phyloP scores from a whole-genome alignment of 2,797 vertebrate species.

The Myotis vivesi region DNA sequence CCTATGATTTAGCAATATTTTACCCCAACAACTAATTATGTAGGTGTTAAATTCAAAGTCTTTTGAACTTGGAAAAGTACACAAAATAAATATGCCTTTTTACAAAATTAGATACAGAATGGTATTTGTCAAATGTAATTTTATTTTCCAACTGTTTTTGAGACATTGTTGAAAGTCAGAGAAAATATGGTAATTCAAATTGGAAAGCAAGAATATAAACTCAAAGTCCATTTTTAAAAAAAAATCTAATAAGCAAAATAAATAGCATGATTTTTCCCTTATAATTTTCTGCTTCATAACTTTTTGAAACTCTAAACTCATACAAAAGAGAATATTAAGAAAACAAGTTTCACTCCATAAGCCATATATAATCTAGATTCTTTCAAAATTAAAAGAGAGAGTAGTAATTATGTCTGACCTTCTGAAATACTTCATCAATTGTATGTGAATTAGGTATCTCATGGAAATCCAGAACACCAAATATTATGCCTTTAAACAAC shows the following conservation, averaged over 20 bases:
- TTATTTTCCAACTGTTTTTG: slow-evolving; percentile 53
- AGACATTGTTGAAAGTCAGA: slow-evolving; percentile 53
- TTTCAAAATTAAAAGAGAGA: slow-evolving; percentile 20
- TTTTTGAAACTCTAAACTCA: slow-evolving; percentile 42
- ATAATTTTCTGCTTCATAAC: slow-evolving; percentile 50
- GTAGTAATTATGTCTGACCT: slow-evolving; percentile 1
- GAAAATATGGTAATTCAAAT: slow-evolving; percentile 49
- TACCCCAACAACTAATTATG: slow-evolving; percentile 73
- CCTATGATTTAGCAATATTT: slow-evolving; percentile 68
- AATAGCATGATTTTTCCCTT: slow-evolving; percentile 17
- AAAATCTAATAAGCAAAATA: not conserved
- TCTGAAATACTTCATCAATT: not conserved
- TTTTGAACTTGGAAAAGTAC: slow-evolving; percentile 60
- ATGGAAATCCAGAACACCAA: slow-evolving; percentile 16
- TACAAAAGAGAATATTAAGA: not conserved
- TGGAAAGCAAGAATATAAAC: slow-evolving; percentile 33
- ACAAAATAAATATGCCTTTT: slow-evolving; percentile 54
- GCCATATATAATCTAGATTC: not conserved
- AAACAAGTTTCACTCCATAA: slow-evolving; percentile 14
- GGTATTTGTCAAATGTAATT: slow-evolving; percentile 47
- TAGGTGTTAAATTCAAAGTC: slow-evolving; percentile 65
- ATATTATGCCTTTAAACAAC: slow-evolving; percentile 37
- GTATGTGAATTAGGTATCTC: not conserved
- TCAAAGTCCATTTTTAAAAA: not conserved
- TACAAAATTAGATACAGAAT: slow-evolving; percentile 61